Evolutionary conservation across 2,797 vertebrate species (phyloP).

Genomic region (Tympanoctomys barrerae): DNA sequence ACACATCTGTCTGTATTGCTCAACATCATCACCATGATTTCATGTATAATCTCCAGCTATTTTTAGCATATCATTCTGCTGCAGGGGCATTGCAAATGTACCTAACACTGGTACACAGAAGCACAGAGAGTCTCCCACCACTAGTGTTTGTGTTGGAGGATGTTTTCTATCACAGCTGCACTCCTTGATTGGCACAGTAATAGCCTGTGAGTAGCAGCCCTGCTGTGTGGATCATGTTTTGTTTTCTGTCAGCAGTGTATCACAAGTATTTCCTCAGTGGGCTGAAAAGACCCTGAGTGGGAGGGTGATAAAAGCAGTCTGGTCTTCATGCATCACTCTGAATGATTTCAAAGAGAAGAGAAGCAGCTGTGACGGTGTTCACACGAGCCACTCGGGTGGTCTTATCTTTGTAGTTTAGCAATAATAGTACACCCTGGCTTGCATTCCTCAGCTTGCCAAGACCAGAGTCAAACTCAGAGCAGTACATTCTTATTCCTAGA

Average conservation of each 20-base stretch:
- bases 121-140: background rate
- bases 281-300: constrained; percentile 75
- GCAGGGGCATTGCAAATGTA: background rate
- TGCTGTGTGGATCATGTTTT: constrained; percentile 79
- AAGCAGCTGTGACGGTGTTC: constrained; percentile 85
- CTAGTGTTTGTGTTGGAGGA: background rate
- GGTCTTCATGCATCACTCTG: constrained; percentile 82
- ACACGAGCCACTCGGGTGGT: constrained; percentile 82
- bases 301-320: constrained; percentile 87
- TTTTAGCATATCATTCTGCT: background rate
- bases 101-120: background rate
- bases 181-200: constrained; percentile 76
- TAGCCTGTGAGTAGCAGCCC: constrained; percentile 81
- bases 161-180: constrained; percentile 83
- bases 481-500: background rate
- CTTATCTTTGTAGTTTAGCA: constrained; percentile 69
- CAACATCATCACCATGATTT: background rate
- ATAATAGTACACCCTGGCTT: constrained; percentile 16
- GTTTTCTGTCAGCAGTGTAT: constrained; percentile 72
- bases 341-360: constrained; percentile 88
- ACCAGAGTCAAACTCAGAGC: background rate
- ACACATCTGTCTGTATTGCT: background rate
- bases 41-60: background rate
- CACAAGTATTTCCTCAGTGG: constrained; percentile 38
- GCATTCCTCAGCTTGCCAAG: constrained; percentile 19